Base-by-base conservation (phyloP, 2,797 vertebrate genomes). In the Hapalemur alaotrensis region DNA sequence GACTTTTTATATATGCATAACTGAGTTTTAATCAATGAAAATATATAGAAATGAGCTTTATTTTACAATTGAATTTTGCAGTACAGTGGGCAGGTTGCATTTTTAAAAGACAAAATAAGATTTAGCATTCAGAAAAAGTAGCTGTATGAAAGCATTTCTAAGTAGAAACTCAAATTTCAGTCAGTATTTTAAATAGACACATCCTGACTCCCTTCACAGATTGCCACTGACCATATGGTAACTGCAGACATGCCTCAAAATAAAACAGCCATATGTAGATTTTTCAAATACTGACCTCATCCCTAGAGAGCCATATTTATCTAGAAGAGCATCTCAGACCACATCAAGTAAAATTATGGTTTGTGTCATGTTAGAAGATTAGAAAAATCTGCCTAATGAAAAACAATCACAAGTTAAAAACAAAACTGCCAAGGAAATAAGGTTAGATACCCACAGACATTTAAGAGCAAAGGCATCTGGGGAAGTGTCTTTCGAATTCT, bases 121-220 rank as follows among this genome's bases (percentile, higher is more conserved):
- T 89, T 83, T 54, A 73, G 43, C 52, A 82, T 69, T 95, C 73
- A 95, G 78, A 65, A 97, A 91, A 92, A 86, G 25, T 46, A 89
- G 63, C 78, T 59, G 11, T n/a, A 91, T 76, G 17, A 83, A 92
- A 94, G 65, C 75, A 86, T 93, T 95, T 86, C 80, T 83, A 88
- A 93, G 94, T 67, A 85, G 93, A 94, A 95, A 89, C 65, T 91
- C 52, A 69, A 52, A 80, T 89, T 97, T 91, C 83, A 86, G 86
- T 89, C 46, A 70, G 95, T 79, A 89, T 96, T 97, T 97, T 95
- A 97, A 97, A 96, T 96, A 97, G 95, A 83, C 75, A 91, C 91
- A 83, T 97, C 93, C 96, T 95, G 86, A 89, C 83, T 96, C 86
- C 73, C 52, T 95, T 96, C 83, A 82, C 91, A 93, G 82, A 96